These are phyloP conservation scores for Lasioglossum marginatum DNA, from an alignment of 2,888 invertebrate species.

Conservation along the genomic window DNA sequence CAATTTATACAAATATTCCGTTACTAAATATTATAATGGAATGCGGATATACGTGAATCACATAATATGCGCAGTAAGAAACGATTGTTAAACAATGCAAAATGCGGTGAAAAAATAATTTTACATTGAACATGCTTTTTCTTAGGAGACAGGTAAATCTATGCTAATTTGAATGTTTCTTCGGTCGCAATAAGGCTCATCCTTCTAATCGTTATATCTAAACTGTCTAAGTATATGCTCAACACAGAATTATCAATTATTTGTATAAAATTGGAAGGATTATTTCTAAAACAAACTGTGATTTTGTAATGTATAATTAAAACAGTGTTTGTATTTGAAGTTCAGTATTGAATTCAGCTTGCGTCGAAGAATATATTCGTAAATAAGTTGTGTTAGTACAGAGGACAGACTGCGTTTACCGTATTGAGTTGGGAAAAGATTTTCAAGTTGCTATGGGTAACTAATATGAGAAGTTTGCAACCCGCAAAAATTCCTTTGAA, in stretches of 20 bases:
- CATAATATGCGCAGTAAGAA: constrained; percentile 41
- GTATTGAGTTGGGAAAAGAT: neutral
- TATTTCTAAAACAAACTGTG: neutral
- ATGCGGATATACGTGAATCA: constrained; percentile 39
- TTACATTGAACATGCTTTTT: constrained; percentile 65
- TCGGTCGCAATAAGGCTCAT: constrained; percentile 1
- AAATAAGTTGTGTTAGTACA: constrained; percentile 11
- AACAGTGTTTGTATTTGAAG: neutral
- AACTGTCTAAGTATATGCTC: neutral
- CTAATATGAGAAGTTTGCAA: neutral
- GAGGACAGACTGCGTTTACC: constrained; percentile 44
- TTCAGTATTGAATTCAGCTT: neutral
- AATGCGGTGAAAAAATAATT: constrained; percentile 47
- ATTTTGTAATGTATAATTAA: neutral
- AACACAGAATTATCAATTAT: constrained; percentile 14
- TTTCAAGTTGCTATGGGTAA: constrained; percentile 2
- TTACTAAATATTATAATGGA: neutral
- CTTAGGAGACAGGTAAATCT: constrained; percentile 36
- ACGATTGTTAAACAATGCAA: constrained; percentile 49
- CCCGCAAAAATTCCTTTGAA: neutral
- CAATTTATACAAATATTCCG: neutral
- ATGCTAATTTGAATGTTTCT: constrained; percentile 20
- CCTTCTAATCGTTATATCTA: constrained; percentile 3
- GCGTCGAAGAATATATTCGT: neutral
- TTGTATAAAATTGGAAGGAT: neutral